These are phyloP conservation scores for Lepisosteus osseus DNA, from an alignment of 2,113 vertebrate species.

Conservation along the genomic window DNA sequence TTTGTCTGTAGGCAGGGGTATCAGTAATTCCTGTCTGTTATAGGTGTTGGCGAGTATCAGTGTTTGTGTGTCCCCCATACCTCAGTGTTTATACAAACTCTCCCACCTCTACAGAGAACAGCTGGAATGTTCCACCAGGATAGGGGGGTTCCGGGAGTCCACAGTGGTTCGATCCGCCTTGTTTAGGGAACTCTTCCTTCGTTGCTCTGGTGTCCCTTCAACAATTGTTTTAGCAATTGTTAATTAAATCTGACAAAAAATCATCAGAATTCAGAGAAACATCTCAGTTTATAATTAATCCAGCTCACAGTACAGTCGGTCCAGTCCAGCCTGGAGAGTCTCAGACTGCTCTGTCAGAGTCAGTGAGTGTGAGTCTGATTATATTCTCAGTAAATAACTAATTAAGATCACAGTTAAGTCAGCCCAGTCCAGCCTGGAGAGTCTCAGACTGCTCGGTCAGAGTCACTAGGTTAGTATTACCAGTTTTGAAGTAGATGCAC, in stretches of 20 bases:
- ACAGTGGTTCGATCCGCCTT: slow-evolving; percentile 5
- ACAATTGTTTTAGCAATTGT: too few species aligned
- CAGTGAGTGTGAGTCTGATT: too few species aligned
- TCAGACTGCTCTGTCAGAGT: background rate
- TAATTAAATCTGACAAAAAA: background rate
- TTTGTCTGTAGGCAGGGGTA: too few species aligned
- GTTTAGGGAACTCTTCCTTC: slow-evolving; percentile 12
- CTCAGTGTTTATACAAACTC: too few species aligned
- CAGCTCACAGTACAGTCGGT: background rate
- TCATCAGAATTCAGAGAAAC: too few species aligned
- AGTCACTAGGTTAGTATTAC: slow-evolving; percentile 31
- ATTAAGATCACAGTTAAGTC: too few species aligned
- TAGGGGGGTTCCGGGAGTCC: slow-evolving; percentile 24
- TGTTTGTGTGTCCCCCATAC: too few species aligned
- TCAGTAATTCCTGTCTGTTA: too few species aligned
- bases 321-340: background rate
- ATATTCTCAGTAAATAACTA: too few species aligned
- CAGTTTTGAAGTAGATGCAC: slow-evolving; percentile 67
- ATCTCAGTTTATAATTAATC: too few species aligned
- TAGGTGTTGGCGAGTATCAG: too few species aligned
- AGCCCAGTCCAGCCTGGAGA: background rate
- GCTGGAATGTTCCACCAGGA: slow-evolving; percentile 38
- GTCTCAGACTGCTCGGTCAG: too few species aligned
- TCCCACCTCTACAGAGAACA: slow-evolving; percentile 57
- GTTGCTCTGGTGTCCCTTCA: background rate